Evolutionary conservation across 2,888 invertebrate species (phyloP).

Genomic region (Athalia cordata): DNA sequence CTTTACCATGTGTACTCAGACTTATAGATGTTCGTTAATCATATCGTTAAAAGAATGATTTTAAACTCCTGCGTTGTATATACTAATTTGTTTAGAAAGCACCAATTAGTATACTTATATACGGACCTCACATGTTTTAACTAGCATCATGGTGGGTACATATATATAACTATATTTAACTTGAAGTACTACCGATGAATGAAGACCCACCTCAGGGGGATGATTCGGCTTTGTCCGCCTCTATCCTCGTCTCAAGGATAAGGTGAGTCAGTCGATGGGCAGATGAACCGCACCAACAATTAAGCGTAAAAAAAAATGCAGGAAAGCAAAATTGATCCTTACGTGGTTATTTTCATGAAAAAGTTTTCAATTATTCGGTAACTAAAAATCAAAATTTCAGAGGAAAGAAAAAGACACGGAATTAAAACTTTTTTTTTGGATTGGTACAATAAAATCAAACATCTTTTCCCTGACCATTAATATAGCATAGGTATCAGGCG

Average conservation of each 20-base stretch:
- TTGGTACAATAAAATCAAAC: no score
- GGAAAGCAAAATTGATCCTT: no score
- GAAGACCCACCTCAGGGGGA: background rate
- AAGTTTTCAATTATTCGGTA: no score
- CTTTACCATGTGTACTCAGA: conserved; percentile 33
- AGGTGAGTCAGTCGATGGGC: background rate
- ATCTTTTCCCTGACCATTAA: background rate
- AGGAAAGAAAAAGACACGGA: no score
- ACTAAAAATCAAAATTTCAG: no score
- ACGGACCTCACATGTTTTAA: conserved; percentile 30
- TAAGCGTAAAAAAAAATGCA: no score
- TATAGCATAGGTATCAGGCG: background rate
- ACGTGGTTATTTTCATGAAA: no score
- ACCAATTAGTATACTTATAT: conserved; percentile 39
- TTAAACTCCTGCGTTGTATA: conserved; percentile 27
- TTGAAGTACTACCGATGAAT: background rate
- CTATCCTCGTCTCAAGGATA: conserved; percentile 9
- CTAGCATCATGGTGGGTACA: background rate
- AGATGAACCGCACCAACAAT: no score
- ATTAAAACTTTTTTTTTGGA: no score
- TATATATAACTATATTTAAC: conserved; percentile 28
- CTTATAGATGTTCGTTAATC: conserved; percentile 34
- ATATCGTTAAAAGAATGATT: conserved; percentile 44
- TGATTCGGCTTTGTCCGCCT: background rate
- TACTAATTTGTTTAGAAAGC: conserved; percentile 45